Evolutionary conservation across 2,113 vertebrate genomes (phyloP), one percentile per base, ranked within the genome.

Genomic region (Vulpes vulpes): DNA sequence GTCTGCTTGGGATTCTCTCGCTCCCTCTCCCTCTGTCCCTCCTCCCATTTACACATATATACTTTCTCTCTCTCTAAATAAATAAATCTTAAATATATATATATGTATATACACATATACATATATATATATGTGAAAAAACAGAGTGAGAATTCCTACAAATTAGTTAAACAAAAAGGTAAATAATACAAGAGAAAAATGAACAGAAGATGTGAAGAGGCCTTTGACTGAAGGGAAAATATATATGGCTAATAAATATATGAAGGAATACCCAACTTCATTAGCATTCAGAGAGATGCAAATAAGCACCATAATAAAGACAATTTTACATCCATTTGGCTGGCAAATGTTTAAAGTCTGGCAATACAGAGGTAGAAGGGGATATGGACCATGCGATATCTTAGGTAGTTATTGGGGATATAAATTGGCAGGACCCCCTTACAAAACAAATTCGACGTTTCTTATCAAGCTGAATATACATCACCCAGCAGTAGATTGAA

Each of bases 361-460:
- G 67, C 14, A 60, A 30, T 43, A 94, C 32, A 20, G 84, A 97
- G 57, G 59, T 25, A 51, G 60, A 51, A 85, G 67, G 79, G 27
- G 65, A 35, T 80, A 23, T 49, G 22, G 71, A 73, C 53, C 30
- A 65, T 55, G 59, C 81, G 12, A 86, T 49, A 73, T 86, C 51
- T 81, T 84, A 67, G 12, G 32, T 22, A 25, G 10, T 35, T 67
- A 32, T 35, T 51, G 19, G 25, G 53, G 22, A n/a, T 89, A 53
- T 55, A 62, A 62, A 89, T 22, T 76, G 65, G 23, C 59, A 89
- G 12, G 27, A 30, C 27, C 20, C 60, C 74, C 84, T 89, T 57
- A 92, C 60, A 55, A 95, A 89, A 92, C 15, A 92, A 93, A 89
- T 30, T 35, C 16, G 32, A 60, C n/a, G 62, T 60, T 88, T 95